Evolutionary conservation across 2,113 vertebrate species (phyloP).

Genomic region (Hemiscyllium ocellatum): DNA sequence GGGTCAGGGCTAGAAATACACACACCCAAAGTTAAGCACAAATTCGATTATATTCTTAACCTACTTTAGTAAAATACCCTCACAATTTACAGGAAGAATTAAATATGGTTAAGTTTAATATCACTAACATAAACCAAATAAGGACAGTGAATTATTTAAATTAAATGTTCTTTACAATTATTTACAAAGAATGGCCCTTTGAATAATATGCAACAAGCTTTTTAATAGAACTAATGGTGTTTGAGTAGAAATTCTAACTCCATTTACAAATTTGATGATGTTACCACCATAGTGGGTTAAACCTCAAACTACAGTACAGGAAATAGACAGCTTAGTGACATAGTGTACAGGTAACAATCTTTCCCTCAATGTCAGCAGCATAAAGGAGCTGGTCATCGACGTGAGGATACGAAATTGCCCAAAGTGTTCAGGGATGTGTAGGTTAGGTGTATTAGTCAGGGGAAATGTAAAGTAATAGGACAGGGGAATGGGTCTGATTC

Average conservation of each 20-base stretch:
- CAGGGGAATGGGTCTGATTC: too few relatives aligned
- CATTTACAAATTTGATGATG: too few relatives aligned
- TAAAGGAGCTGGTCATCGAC: too few relatives aligned
- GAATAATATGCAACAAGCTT: not conserved
- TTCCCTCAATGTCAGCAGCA: too few relatives aligned
- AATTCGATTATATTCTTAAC: not conserved
- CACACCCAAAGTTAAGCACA: not conserved
- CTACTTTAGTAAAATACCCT: not conserved
- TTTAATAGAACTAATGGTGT: not conserved
- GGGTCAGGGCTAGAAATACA: not conserved
- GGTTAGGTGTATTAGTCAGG: too few relatives aligned
- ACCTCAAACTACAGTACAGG: too few relatives aligned
- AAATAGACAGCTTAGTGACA: too few relatives aligned
- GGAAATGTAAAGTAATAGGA: too few relatives aligned
- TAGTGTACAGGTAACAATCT: too few relatives aligned
- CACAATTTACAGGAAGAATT: not conserved
- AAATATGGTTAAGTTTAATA: not conserved
- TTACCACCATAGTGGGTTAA: too few relatives aligned
- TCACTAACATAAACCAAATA: not conserved
- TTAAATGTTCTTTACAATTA: not conserved
- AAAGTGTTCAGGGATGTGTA: too few relatives aligned
- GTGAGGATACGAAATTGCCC: too few relatives aligned
- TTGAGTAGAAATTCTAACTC: not conserved
- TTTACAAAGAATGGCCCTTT: not conserved
- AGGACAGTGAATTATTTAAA: not conserved